phyloP scores from a whole-genome alignment of 2,797 vertebrate genomes.

The Diplodus puntazzo region DNA sequence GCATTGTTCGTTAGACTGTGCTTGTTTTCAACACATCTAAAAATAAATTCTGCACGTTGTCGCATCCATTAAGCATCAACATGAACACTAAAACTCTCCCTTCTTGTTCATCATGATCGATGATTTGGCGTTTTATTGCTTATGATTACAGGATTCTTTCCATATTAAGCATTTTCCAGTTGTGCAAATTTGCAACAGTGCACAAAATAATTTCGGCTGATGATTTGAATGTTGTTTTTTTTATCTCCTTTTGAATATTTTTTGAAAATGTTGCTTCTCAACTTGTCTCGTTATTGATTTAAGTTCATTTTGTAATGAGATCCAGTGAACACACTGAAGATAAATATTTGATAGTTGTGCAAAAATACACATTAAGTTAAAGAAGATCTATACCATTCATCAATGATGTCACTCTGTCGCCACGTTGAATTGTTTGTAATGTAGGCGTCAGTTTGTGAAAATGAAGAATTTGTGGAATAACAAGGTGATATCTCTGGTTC shows the following conservation, averaged over 20 bases:
- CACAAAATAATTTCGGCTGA: background rate
- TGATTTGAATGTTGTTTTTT: background rate
- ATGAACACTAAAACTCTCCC: background rate
- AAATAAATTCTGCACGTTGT: slow-evolving; percentile 51
- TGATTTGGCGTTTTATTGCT: background rate
- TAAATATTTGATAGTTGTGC: too few species aligned
- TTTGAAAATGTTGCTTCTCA: background rate
- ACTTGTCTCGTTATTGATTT: background rate
- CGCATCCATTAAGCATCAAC: slow-evolving; percentile 41
- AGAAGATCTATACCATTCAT: too few species aligned
- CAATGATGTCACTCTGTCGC: too few species aligned
- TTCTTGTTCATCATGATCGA: background rate
- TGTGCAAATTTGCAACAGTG: background rate
- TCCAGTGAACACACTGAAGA: background rate
- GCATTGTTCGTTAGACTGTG: slow-evolving; percentile 35
- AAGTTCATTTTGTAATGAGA: background rate
- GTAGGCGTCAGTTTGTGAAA: too few species aligned
- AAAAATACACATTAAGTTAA: too few species aligned
- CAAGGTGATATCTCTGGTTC: too few species aligned
- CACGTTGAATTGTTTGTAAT: too few species aligned
- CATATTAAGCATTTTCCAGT: background rate
- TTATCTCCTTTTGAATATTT: background rate
- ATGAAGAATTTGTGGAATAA: too few species aligned
- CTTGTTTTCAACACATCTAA: slow-evolving; percentile 37
- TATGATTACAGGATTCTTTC: background rate